These are phyloP conservation scores for Brenthis ino DNA, from an alignment of 2,888 invertebrate genomes.

Conservation along the genomic window DNA sequence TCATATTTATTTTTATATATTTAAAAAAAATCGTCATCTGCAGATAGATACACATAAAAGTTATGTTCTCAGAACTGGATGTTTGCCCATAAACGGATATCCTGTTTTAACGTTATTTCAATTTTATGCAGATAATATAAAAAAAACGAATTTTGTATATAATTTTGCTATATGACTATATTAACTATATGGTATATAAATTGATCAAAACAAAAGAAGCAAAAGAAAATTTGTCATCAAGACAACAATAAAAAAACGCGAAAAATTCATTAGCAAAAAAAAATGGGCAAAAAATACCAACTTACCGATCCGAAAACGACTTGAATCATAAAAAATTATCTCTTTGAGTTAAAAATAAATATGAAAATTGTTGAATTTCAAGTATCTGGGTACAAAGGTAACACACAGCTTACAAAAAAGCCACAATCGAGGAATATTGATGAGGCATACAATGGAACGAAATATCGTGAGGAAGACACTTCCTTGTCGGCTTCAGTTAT, in stretches of 20 bases:
- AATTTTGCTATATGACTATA: background rate
- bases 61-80: constrained; percentile 15
- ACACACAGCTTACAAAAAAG: constrained; percentile 37
- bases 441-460: constrained; percentile 47
- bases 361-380: constrained; percentile 33
- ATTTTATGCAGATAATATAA: constrained; percentile 4
- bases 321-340: background rate
- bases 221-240: too few species aligned
- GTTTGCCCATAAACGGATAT: constrained; percentile 22
- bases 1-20: constrained; percentile 39
- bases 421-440: constrained; percentile 48
- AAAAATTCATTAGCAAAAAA: too few species aligned
- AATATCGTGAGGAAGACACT: constrained; percentile 44
- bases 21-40: constrained; percentile 1
- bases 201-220: too few species aligned
- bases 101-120: constrained; percentile 5
- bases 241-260: too few species aligned
- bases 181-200: too few species aligned
- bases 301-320: background rate
- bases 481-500: constrained; percentile 43
- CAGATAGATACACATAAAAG: constrained; percentile 1
- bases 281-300: too few species aligned
- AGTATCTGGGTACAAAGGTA: constrained; percentile 41
- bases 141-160: background rate
- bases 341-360: constrained; percentile 17